phyloP scores from a whole-genome alignment of 2,113 vertebrate species.

The Upupa epops region DNA sequence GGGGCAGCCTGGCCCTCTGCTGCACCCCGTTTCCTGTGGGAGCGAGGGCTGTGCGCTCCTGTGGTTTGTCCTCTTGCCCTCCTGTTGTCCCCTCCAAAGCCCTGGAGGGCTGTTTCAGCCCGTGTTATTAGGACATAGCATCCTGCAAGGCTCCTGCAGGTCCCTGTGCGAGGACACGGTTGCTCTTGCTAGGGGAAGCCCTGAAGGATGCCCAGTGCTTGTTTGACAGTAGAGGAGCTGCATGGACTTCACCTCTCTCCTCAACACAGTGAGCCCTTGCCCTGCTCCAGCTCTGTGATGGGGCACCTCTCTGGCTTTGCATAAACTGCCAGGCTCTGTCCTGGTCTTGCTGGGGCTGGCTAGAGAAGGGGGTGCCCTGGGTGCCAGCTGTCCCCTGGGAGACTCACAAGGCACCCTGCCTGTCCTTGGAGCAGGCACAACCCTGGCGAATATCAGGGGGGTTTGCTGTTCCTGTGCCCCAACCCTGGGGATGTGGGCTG shows the following conservation, averaged over 20 bases:
- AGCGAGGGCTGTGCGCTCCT: background rate
- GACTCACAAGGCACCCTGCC: background rate
- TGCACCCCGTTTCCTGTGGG: rapidly evolving
- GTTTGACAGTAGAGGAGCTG: background rate
- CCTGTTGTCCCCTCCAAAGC: background rate
- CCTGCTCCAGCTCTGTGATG: background rate
- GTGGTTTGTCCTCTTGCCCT: background rate
- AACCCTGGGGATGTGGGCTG: background rate
- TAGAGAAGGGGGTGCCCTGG: background rate
- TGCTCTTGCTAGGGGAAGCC: background rate
- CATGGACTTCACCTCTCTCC: background rate
- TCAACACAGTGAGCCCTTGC: background rate
- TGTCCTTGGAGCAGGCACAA: background rate
- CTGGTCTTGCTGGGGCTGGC: background rate
- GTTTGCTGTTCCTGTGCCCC: background rate
- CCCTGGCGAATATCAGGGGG: background rate
- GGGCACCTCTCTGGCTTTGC: background rate
- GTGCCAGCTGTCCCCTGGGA: background rate
- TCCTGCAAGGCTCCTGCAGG: background rate
- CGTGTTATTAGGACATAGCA: background rate
- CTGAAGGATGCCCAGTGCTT: background rate
- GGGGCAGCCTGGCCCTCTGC: background rate
- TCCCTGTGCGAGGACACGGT: rapidly evolving
- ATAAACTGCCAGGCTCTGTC: background rate
- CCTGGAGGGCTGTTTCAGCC: background rate